A percentile compares a stretch with the other conserved stretches of the same genome.
phyloP scores from a whole-genome alignment of 1,140 invertebrate genomes.

The Diploscapter pachys region DNA sequence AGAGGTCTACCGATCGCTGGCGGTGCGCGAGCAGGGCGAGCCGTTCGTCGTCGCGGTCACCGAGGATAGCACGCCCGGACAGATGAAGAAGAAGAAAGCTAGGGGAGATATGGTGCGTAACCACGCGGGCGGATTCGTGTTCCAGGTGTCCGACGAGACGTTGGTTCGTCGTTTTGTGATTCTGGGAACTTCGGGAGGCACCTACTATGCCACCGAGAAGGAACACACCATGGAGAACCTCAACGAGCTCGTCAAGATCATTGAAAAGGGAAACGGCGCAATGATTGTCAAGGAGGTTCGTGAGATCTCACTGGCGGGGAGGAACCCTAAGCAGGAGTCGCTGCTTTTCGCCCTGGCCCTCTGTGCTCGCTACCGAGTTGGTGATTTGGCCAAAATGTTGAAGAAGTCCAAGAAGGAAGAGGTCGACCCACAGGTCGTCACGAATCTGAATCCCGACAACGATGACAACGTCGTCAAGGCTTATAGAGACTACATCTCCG shows the following conservation, averaged over 20 bases:
- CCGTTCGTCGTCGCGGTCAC: no score
- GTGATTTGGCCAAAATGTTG: constrained; percentile 19
- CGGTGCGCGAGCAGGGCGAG: no score
- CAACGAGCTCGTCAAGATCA: constrained; percentile 50
- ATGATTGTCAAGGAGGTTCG: constrained; percentile 55
- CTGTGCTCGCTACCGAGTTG: constrained; percentile 49
- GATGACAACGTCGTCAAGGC: background rate
- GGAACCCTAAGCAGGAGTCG: constrained; percentile 58
- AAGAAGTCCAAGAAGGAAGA: constrained; percentile 8
- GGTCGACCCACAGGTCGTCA: background rate
- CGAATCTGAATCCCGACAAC: background rate
- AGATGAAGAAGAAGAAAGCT: no score
- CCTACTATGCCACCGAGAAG: constrained; percentile 51
- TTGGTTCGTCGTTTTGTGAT: constrained; percentile 59
- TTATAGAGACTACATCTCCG: constrained; percentile 37
- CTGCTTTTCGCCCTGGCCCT: constrained; percentile 59
- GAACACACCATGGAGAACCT: constrained; percentile 57
- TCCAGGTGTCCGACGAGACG: constrained; percentile 54
- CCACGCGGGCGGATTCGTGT: constrained; percentile 59
- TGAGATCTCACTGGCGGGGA: constrained; percentile 55
- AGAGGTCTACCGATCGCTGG: no score
- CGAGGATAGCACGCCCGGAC: no score
- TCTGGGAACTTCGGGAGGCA: constrained; percentile 54
- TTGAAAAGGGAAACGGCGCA: constrained; percentile 49
- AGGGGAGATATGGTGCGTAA: constrained; percentile 42